Conservation (phyloP, 2,888 invertebrate species). For the Cremastobaeus sp. region DNA sequence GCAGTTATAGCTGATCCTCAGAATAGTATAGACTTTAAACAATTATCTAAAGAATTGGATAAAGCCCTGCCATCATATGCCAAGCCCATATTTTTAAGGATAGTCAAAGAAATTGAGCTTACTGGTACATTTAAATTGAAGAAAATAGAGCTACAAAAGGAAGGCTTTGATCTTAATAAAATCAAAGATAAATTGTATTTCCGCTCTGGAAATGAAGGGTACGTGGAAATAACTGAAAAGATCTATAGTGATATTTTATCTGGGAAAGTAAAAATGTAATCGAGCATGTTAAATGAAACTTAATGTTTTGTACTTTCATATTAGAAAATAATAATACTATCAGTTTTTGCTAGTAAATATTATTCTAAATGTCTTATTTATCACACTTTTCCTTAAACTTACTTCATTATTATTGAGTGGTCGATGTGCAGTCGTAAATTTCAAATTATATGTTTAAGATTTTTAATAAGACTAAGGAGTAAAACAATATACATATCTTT, state of each 20-base stretch:
- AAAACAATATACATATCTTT: too few relatives aligned
- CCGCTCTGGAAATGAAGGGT: slow-evolving; percentile 78
- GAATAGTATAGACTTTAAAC: slow-evolving; percentile 76
- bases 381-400: too few relatives aligned
- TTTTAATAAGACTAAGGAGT: too few relatives aligned
- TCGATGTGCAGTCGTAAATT: too few relatives aligned
- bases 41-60: slow-evolving; percentile 77
- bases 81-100: slow-evolving; percentile 82
- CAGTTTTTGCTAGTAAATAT: too few relatives aligned
- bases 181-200: slow-evolving; percentile 81
- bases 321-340: too few relatives aligned
- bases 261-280: too few relatives aligned
- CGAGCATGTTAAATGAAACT: too few relatives aligned
- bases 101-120: slow-evolving; percentile 81
- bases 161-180: slow-evolving; percentile 81
- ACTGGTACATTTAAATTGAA: slow-evolving; percentile 85
- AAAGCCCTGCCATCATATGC: slow-evolving; percentile 80
- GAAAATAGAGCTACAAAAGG: slow-evolving; percentile 82
- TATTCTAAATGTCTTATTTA: too few relatives aligned
- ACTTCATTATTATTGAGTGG: too few relatives aligned
- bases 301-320: too few relatives aligned
- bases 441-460: too few relatives aligned
- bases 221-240: slow-evolving; percentile 82
- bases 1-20: slow-evolving; percentile 82
- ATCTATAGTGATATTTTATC: slow-evolving; percentile 80